Evolutionary conservation across 2,113 vertebrate genomes (phyloP).

Genomic region (Mus pahari): DNA sequence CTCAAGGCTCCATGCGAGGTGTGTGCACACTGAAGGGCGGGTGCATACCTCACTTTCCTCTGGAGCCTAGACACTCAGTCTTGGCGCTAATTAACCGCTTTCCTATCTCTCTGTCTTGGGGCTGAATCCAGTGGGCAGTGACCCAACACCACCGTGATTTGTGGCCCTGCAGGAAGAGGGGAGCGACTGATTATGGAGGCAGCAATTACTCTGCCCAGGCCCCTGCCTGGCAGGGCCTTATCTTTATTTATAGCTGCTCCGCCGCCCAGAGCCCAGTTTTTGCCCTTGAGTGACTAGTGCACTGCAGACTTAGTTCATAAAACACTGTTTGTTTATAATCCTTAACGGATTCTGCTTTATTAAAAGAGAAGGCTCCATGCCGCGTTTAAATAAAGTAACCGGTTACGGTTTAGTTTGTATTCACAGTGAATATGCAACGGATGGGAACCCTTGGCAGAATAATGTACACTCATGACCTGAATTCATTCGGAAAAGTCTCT

Average conservation of each 20-base stretch:
- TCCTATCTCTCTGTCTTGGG: slow-evolving; percentile 68
- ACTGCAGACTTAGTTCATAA: slow-evolving; percentile 77
- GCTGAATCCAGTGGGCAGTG: slow-evolving; percentile 71
- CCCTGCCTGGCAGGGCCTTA: slow-evolving; percentile 77
- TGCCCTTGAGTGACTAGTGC: slow-evolving; percentile 74
- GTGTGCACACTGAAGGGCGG: accelerated
- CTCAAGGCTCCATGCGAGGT: accelerated
- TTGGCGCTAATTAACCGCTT: slow-evolving; percentile 64
- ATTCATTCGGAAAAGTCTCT: slow-evolving; percentile 29
- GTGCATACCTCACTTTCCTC: neutral
- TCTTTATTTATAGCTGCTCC: slow-evolving; percentile 73
- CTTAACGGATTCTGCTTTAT: slow-evolving; percentile 77
- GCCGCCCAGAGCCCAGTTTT: slow-evolving; percentile 56
- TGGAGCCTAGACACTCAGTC: neutral
- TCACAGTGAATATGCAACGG: slow-evolving; percentile 11
- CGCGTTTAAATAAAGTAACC: slow-evolving; percentile 73
- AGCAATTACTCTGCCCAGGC: slow-evolving; percentile 66
- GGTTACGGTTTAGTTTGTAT: slow-evolving; percentile 63
- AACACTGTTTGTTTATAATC: slow-evolving; percentile 75
- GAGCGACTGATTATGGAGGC: slow-evolving; percentile 65
- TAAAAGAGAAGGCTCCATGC: slow-evolving; percentile 72
- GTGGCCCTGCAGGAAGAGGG: slow-evolving; percentile 57
- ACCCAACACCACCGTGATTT: slow-evolving; percentile 55
- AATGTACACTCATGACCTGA: slow-evolving; percentile 36
- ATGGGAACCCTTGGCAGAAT: slow-evolving; percentile 11